These are phyloP conservation scores for Aplochiton taeniatus DNA, from an alignment of 2,797 vertebrate species.

Conservation along the genomic window DNA sequence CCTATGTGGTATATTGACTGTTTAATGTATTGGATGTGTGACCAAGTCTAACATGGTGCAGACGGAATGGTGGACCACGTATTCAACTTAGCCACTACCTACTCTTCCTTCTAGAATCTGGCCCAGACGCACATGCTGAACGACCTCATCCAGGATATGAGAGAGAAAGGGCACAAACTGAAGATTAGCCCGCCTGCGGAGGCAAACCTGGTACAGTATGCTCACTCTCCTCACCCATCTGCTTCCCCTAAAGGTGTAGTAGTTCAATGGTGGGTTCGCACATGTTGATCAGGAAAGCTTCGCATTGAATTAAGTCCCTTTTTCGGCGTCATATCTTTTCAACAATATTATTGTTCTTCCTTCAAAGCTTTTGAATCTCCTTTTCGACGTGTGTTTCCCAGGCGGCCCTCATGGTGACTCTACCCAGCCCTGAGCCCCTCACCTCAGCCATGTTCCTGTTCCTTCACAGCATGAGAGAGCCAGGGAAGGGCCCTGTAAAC, in stretches of 20 bases:
- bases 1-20: no score
- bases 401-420: constrained; percentile 83
- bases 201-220: constrained; percentile 79
- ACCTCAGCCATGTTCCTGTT: constrained; percentile 96
- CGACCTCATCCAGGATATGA: constrained; percentile 90
- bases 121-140: constrained; percentile 94
- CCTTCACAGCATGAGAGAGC: constrained; percentile 93
- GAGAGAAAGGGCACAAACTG: constrained; percentile 90
- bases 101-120: constrained; percentile 80
- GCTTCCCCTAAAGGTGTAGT: neutral
- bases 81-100: neutral
- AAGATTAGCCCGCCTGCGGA: constrained; percentile 86
- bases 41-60: neutral
- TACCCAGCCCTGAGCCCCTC: constrained; percentile 89
- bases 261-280: neutral
- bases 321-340: neutral
- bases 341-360: neutral
- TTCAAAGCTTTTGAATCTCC: constrained; percentile 8
- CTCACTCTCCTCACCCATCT: neutral
- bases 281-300: no score
- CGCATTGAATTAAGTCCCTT: no score
- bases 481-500: constrained; percentile 88
- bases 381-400: constrained; percentile 54
- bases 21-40: no score
- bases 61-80: no score